These are phyloP conservation scores for Dicerorhinus sumatrensis DNA, from an alignment of 2,113 vertebrate genomes.

Conservation along the genomic window DNA sequence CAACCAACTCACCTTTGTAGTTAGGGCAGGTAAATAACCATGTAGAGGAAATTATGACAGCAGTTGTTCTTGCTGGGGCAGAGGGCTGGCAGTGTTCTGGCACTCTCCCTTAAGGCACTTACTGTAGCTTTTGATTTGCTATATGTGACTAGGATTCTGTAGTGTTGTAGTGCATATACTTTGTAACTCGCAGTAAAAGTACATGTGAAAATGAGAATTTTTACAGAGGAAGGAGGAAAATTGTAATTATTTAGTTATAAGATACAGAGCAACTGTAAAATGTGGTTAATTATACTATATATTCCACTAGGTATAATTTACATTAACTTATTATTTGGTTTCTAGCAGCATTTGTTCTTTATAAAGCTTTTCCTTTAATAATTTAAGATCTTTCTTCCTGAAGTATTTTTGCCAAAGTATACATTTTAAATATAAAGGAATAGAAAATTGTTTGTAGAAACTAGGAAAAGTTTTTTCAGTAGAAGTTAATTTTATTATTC, in stretches of 20 bases:
- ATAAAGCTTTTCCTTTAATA: conserved; percentile 47
- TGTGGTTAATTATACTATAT: not conserved
- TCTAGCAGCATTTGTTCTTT: not conserved
- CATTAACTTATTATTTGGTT: not conserved
- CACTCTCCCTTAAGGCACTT: not conserved
- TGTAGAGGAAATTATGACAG: not conserved
- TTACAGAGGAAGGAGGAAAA: not conserved
- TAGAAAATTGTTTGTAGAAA: not conserved
- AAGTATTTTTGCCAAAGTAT: conserved; percentile 45
- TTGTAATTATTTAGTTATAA: conserved; percentile 30
- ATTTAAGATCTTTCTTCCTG: not conserved
- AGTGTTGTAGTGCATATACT: not conserved
- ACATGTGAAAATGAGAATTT: conserved; percentile 40
- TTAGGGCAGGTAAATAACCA: not conserved
- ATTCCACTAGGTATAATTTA: conserved; percentile 42
- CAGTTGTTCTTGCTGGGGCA: not conserved
- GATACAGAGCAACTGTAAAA: not conserved
- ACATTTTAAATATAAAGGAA: conserved; percentile 15
- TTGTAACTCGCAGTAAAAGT: conserved; percentile 42
- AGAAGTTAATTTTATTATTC: not conserved
- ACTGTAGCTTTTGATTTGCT: conserved; percentile 20
- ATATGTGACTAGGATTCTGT: not conserved
- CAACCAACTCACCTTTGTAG: conserved; percentile 13
- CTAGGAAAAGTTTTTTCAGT: not conserved
- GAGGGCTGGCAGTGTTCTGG: not conserved